Base-by-base conservation (phyloP, 2,797 vertebrate species). In the Hephaestus fuliginosus region DNA sequence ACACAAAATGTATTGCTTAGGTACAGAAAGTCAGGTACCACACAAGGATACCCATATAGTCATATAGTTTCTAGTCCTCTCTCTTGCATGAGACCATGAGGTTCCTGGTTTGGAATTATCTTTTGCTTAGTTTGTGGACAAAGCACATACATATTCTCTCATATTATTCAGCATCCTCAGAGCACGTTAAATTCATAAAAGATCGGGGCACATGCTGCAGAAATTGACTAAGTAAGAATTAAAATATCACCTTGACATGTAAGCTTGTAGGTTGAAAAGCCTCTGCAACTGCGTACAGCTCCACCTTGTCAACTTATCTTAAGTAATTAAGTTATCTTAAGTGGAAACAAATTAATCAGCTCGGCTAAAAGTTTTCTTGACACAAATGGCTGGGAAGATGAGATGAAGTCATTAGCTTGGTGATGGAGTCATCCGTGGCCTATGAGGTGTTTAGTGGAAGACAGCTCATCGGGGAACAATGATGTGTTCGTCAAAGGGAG, bases 401-500 rank as follows among this genome's bases (percentile, higher is more conserved):
- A 84, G 84, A 73, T 80, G 76, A 81, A 88, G 84, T 83, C 83
- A 85, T 87, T 87, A 86, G 78, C 80, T 79, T 56, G 61, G 48
- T 63, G 56, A 84, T 80, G 83, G 89, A 91, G 85, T 86, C 88
- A 78, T 86, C 82, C 18, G 46, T 70, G 78, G 85, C 75, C 86
- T 70, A 78, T 86, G 80, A 86, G 78, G 84, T 86, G 84, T 90
- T 92, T 78, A 89, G 79, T 74, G 74, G 82, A 70, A 86, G 83
- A 89, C 73, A 76, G 75, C 88, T 88, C 87, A 90, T 84, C 81
- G 81, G 85, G 84, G 86, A 92, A 85, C 89, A 88, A 88, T 90
- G 69, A 91, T 72, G 66, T 83, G 72, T 87, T 87, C 57, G 66
- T 86, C 81, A 89, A 88, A 77, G 74, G 73, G 81, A 86, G 67